These are phyloP conservation scores for Setipinna tenuifilis DNA, from an alignment of 2,797 vertebrate genomes.

Conservation along the genomic window DNA sequence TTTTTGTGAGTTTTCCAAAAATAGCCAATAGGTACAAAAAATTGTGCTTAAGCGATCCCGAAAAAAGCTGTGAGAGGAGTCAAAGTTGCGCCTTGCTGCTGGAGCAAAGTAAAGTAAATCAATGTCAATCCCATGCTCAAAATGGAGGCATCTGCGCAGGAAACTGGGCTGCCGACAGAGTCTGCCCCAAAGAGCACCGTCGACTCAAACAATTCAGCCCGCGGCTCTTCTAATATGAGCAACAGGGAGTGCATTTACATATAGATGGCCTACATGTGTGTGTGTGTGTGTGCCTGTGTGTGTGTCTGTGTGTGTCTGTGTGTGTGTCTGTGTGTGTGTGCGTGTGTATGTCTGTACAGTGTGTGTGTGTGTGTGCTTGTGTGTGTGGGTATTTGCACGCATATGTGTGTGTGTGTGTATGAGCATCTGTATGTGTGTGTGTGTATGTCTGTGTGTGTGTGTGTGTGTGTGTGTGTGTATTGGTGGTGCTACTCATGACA, in stretches of 20 bases:
- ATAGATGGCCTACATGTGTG: background rate
- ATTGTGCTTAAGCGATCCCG: too few relatives aligned
- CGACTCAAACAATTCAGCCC: constrained; percentile 2
- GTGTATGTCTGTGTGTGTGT: background rate
- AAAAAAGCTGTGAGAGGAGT: too few relatives aligned
- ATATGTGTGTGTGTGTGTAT: background rate
- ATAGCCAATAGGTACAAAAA: too few relatives aligned
- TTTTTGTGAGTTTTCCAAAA: too few relatives aligned
- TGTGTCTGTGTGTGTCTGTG: background rate
- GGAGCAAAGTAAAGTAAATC: background rate
- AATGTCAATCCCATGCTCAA: background rate
- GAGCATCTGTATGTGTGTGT: background rate
- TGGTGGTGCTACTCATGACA: background rate
- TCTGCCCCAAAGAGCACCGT: background rate
- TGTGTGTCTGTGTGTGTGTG: background rate
- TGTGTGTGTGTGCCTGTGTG: background rate
- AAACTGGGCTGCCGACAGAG: background rate
- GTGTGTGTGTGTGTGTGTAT: background rate
- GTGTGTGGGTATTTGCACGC: background rate
- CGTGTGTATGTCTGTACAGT: background rate
- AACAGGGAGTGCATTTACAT: constrained; percentile 25
- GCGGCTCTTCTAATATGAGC: background rate
- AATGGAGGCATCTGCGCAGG: background rate
- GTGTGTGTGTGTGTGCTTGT: background rate
- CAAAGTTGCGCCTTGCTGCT: background rate